phyloP scores from a whole-genome alignment of 1,140 invertebrate genomes.

The Olivierus martensii region DNA sequence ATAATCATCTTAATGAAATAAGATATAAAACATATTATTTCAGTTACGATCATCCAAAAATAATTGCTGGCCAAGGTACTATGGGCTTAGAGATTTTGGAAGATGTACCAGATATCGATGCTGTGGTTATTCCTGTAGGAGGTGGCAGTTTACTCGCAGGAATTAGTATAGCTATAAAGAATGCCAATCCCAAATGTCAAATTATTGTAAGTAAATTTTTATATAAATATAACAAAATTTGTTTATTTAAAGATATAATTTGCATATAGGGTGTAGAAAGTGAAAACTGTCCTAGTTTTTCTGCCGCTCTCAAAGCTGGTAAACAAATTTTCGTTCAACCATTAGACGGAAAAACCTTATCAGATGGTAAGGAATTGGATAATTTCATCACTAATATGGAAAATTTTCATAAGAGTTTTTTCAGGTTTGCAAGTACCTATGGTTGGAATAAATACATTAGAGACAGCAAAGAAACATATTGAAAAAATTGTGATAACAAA shows the following conservation, averaged over 20 bases:
- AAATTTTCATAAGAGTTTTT: too few relatives aligned
- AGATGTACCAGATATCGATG: constrained; percentile 59
- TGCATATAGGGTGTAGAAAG: constrained; percentile 85
- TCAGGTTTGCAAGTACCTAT: too few relatives aligned
- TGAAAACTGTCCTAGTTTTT: constrained; percentile 73
- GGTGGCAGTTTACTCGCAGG: constrained; percentile 82
- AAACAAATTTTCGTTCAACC: constrained; percentile 51
- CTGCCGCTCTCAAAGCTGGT: constrained; percentile 50
- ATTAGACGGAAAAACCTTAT: too few relatives aligned
- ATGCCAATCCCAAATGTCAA: constrained; percentile 45
- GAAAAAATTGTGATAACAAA: too few relatives aligned
- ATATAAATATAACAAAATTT: background rate
- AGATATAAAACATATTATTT: background rate
- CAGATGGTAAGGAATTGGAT: too few relatives aligned
- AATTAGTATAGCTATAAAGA: constrained; percentile 70
- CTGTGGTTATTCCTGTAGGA: constrained; percentile 69
- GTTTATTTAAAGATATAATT: too few relatives aligned
- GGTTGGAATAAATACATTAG: too few relatives aligned
- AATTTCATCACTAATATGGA: too few relatives aligned
- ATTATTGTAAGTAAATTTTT: background rate
- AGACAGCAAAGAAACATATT: too few relatives aligned
- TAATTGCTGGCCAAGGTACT: constrained; percentile 86
- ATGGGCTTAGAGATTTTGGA: constrained; percentile 82
- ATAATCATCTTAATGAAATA: background rate
- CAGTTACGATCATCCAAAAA: constrained; percentile 83